A percentile compares a stretch with the other conserved stretches of the same genome.
phyloP scores from a whole-genome alignment of 1,140 invertebrate species.

The Papilio dardanus region DNA sequence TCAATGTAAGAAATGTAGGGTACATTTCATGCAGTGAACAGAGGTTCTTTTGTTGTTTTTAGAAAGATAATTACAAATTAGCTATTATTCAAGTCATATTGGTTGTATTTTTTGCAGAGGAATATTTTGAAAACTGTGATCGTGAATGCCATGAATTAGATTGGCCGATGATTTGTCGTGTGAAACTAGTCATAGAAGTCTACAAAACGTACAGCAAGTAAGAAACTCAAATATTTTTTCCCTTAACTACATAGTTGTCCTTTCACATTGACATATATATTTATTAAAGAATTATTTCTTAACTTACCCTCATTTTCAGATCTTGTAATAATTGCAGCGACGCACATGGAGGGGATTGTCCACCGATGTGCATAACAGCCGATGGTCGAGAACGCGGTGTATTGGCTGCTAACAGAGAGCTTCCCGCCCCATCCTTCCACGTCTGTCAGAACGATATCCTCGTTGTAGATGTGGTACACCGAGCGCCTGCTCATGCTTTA shows the following conservation, averaged over 20 bases:
- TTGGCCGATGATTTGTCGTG: slow-evolving; percentile 90
- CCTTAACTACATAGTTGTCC: background rate
- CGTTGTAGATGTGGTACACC: slow-evolving; percentile 92
- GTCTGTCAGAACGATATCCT: slow-evolving; percentile 94
- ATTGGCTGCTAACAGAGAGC: slow-evolving; percentile 89
- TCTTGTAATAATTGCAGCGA: slow-evolving; percentile 86
- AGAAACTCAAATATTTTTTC: slow-evolving; percentile 47
- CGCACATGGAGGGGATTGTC: slow-evolving; percentile 85
- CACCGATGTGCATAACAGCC: slow-evolving; percentile 86
- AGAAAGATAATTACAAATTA: background rate
- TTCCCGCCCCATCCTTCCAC: slow-evolving; percentile 93
- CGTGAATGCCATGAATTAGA: slow-evolving; percentile 89
- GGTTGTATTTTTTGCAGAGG: slow-evolving; percentile 82
- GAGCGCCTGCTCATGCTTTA: slow-evolving; percentile 87
- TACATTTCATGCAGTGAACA: no score
- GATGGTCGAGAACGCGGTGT: slow-evolving; percentile 88
- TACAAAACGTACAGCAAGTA: slow-evolving; percentile 87
- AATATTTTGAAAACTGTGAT: slow-evolving; percentile 87
- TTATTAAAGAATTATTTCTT: background rate
- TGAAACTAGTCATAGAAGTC: slow-evolving; percentile 87
- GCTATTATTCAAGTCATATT: slow-evolving; percentile 9
- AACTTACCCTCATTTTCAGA: slow-evolving; percentile 48
- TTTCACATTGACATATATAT: background rate
- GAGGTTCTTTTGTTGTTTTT: no score
- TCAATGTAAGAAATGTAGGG: background rate